Conservation (phyloP, 2,888 invertebrate genomes). For the Magallana nippona region DNA sequence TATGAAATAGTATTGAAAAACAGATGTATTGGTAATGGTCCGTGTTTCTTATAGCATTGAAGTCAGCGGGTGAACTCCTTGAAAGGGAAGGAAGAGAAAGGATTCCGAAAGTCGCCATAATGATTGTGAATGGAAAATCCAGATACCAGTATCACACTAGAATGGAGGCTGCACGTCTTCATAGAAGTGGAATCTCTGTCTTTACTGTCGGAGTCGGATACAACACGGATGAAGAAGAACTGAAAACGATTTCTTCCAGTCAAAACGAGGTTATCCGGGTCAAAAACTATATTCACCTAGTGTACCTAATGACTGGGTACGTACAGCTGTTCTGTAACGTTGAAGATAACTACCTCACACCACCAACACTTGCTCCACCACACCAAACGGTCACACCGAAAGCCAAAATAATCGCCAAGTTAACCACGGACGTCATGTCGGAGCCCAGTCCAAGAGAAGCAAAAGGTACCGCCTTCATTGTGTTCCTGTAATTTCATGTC, state of each 20-base stretch:
- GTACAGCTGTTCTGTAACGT: constrained; percentile 16
- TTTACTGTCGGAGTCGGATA: constrained; percentile 30
- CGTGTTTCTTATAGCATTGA: background rate
- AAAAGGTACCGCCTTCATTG: background rate
- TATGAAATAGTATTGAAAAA: no score
- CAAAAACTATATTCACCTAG: constrained; percentile 3
- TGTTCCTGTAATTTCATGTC: no score
- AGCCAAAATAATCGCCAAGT: background rate
- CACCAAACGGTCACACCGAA: background rate
- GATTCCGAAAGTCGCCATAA: background rate
- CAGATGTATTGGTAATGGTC: no score
- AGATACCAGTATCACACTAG: constrained; percentile 16
- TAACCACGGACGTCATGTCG: background rate
- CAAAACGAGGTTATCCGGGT: background rate
- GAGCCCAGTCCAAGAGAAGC: constrained; percentile 3
- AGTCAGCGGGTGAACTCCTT: constrained; percentile 5
- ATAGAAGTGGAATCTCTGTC: background rate
- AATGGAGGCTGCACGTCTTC: constrained; percentile 1
- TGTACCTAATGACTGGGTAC: background rate
- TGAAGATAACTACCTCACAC: background rate
- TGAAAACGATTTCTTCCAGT: constrained; percentile 12
- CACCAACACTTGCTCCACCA: constrained; percentile 12
- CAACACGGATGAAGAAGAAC: background rate
- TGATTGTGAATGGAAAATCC: constrained; percentile 39
- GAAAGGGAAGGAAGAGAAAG: background rate